Evolutionary conservation across 2,113 vertebrate species (phyloP).

Genomic region (Camelus bactrianus): DNA sequence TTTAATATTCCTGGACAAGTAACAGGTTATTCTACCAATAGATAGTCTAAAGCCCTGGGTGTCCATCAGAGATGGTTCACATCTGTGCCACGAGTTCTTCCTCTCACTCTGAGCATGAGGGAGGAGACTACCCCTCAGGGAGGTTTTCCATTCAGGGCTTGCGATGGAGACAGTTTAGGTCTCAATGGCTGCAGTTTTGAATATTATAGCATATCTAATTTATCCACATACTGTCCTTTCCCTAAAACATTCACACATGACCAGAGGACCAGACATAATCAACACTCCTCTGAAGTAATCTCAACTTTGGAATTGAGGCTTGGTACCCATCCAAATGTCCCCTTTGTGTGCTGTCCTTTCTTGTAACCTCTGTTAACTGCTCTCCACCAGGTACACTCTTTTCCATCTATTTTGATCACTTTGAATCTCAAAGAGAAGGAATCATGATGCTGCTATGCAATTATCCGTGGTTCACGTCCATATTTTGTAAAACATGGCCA

Average conservation of each 20-base stretch:
- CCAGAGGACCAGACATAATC: not conserved
- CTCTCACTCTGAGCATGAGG: not conserved
- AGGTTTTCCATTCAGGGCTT: not conserved
- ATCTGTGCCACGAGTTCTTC: accelerated
- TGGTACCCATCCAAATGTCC: no score
- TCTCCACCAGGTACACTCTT: not conserved
- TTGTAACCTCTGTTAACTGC: no score
- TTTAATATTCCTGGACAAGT: not conserved
- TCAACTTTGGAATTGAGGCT: not conserved
- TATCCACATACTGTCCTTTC: not conserved
- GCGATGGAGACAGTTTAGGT: not conserved
- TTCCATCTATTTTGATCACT: not conserved
- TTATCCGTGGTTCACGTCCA: accelerated
- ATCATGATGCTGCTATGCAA: not conserved
- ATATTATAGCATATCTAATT: not conserved
- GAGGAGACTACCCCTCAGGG: accelerated
- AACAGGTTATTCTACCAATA: not conserved
- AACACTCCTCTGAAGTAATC: not conserved
- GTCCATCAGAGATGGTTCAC: not conserved
- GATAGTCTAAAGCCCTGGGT: not conserved
- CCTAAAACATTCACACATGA: not conserved
- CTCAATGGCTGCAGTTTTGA: not conserved
- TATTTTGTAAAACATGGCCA: not conserved
- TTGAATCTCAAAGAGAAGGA: not conserved
- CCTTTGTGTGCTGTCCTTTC: not conserved